Evolutionary conservation across 37 sponge, comb jelly and placozoan genomes (phyloP), one percentile per base, ranked within the genome.

Genomic region (Crambe crambe): DNA sequence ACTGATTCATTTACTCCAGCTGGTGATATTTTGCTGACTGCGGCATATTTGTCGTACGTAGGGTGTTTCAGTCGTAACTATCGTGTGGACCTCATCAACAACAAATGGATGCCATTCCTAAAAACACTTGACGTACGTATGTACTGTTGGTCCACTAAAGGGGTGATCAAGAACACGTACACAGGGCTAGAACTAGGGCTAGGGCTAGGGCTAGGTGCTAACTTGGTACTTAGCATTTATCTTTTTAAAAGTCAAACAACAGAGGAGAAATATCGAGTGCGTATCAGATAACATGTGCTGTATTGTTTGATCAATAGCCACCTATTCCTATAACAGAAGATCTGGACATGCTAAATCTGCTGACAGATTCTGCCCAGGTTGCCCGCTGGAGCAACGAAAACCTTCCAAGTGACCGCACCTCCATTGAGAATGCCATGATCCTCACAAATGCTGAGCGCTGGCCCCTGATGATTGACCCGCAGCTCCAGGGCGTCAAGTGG

Each of bases 381-480:
- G 99, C 99, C 23, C 58, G 44, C 32, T 98, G 99, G 99, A 92
- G 91, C 77, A 98, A 95, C 54, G 94, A 98, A 73, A 91, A 93
- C 69, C 83, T 98, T 0, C 99, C 99, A 51, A 95, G 77, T 78
- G 99, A 98, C 68, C 78, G 99, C 20, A 98, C 93, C 89, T 98
- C 99, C 61, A 89, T 93, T n/a, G 99, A 98, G 90, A 98, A 98
- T 76, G 99, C 99, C 25, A 98, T 94, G 60, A 98, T 98, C 78
- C 86, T 98, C 42, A 86, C 92, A 34, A 98, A 95, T 39, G 89
- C 95, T 32, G 96, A 95, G 42, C 75, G 99, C 40, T 98, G 99
- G 99, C 96, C 99, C 15, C 87, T 98, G 31, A 93, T 98, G 99
- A 93, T 98, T 39, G 99, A 98, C 83, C 99, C 99, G n/a, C 99